phyloP scores from a whole-genome alignment of 2,797 vertebrate species.

The Darevskia mixta region DNA sequence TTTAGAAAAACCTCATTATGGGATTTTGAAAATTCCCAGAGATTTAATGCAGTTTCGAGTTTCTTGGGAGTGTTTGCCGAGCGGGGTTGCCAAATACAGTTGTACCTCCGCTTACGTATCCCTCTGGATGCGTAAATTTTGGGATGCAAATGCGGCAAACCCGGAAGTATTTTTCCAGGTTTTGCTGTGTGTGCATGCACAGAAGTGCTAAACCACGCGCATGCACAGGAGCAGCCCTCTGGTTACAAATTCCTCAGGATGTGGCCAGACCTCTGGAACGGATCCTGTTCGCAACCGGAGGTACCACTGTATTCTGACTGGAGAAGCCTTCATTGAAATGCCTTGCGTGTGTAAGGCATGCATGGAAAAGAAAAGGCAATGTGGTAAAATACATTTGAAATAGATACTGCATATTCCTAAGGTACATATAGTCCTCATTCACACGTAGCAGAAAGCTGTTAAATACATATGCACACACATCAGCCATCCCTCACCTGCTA shows the following conservation, averaged over 20 bases:
- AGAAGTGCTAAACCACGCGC: too few species aligned
- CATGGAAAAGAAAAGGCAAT: background rate
- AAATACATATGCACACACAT: background rate
- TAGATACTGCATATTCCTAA: background rate
- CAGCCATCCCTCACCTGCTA: background rate
- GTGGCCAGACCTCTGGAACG: too few species aligned
- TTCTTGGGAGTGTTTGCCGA: too few species aligned
- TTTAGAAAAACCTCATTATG: background rate
- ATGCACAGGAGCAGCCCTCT: too few species aligned
- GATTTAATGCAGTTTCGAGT: too few species aligned
- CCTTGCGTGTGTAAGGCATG: background rate
- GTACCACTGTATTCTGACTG: slow-evolving; percentile 14
- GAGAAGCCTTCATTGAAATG: background rate
- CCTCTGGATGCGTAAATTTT: too few species aligned
- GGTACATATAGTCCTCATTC: background rate
- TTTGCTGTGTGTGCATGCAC: fast-evolving
- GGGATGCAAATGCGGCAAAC: too few species aligned
- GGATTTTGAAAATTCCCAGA: background rate
- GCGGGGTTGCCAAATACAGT: too few species aligned
- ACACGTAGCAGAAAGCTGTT: background rate
- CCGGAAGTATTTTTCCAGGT: too few species aligned
- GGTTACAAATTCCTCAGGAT: too few species aligned
- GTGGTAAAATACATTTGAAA: background rate
- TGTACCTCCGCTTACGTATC: too few species aligned
- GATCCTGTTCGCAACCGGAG: background rate